These are phyloP conservation scores for Apis florea DNA, from an alignment of 1,140 invertebrate species.

Conservation along the genomic window DNA sequence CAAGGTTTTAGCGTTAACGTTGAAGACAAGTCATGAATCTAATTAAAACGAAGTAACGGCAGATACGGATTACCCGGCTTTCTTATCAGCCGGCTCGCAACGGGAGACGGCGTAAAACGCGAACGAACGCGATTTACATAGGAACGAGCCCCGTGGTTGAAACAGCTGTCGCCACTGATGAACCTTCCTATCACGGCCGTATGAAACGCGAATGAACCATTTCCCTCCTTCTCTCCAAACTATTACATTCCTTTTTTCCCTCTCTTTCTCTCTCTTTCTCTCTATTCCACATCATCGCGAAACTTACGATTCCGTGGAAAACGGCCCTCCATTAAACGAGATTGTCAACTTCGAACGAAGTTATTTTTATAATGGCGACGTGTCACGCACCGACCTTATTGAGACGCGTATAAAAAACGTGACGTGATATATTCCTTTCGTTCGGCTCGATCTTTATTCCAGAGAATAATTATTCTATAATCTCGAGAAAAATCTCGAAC, in stretches of 20 bases:
- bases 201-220: neutral
- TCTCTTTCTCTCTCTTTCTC: neutral
- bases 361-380: neutral
- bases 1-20: too few relatives aligned
- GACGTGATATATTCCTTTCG: too few relatives aligned
- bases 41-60: slow-evolving; percentile 13
- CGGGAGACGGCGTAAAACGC: neutral
- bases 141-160: neutral
- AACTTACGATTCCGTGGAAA: slow-evolving; percentile 36
- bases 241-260: too few relatives aligned
- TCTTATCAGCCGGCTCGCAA: neutral
- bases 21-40: neutral
- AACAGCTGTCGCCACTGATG: slow-evolving; percentile 5
- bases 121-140: slow-evolving; percentile 25
- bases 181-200: neutral
- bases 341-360: slow-evolving; percentile 34
- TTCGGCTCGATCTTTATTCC: too few relatives aligned
- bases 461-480: too few relatives aligned
- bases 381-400: neutral
- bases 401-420: too few relatives aligned
- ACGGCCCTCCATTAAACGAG: slow-evolving; percentile 43
- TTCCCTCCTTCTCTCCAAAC: too few relatives aligned
- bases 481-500: too few relatives aligned
- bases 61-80: neutral
- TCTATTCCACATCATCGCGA: too few relatives aligned